Percentiles rank a stretch among this genome's conserved stretches.
phyloP scores from a whole-genome alignment of 1,140 invertebrate species.

The Thrips palmi region DNA sequence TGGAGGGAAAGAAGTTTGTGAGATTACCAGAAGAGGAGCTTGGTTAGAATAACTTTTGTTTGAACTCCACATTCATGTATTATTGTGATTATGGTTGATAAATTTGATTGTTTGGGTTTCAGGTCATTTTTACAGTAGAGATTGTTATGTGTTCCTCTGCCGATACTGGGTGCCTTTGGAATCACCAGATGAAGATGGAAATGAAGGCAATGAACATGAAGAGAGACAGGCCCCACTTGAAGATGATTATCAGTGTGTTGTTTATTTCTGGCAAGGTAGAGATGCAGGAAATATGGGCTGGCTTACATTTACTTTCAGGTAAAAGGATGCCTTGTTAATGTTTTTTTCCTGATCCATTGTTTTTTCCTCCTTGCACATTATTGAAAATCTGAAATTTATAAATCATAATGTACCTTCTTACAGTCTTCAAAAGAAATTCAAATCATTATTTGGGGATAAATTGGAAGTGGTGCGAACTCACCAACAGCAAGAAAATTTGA shows the following conservation, averaged over 20 bases:
- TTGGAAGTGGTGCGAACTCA: conserved; percentile 94
- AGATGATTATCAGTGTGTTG: conserved; percentile 88
- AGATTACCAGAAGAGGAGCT: conserved; percentile 86
- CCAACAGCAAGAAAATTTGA: conserved; percentile 97
- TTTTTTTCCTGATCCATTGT: not conserved
- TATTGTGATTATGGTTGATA: not conserved
- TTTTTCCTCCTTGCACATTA: conserved; percentile 7
- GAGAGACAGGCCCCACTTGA: conserved; percentile 45
- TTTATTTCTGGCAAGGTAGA: conserved; percentile 98
- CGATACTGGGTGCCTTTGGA: conserved; percentile 73
- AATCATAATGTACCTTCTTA: conserved; percentile 14
- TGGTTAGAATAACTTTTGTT: conserved; percentile 31
- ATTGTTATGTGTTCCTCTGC: conserved; percentile 97
- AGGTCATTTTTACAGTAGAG: conserved; percentile 76
- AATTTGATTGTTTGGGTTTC: conserved; percentile 12
- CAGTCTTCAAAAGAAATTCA: conserved; percentile 93
- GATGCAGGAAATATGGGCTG: conserved; percentile 98
- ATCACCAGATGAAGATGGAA: too few species aligned
- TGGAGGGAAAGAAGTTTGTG: conserved; percentile 94
- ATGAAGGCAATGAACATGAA: conserved; percentile 43
- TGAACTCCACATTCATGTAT: not conserved
- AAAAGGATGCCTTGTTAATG: conserved; percentile 11
- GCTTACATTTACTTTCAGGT: conserved; percentile 95
- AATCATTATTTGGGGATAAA: conserved; percentile 84
- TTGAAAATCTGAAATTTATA: conserved; percentile 5